Base-by-base conservation (phyloP, 2,797 vertebrate genomes). In the Onychomys leucogaster region DNA sequence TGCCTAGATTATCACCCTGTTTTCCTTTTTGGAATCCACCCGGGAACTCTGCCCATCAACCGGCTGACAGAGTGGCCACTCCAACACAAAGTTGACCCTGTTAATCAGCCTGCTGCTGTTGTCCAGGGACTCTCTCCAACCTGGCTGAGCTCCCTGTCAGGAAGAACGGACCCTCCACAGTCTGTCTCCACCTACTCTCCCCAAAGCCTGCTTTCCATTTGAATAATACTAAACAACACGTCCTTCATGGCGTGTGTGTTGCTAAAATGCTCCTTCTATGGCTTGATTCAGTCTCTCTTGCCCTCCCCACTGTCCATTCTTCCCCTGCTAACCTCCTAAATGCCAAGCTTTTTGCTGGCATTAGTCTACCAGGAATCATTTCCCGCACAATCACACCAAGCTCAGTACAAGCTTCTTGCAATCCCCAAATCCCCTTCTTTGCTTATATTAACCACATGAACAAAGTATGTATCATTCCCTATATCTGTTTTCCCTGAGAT, bases 401-500 rank as follows among this genome's bases (percentile, higher is more conserved):
- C 10, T 75, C 41, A 13, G 12, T 21, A 55, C n/a, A n/a, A n/a
- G n/a, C 13, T 78, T 37, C n/a, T 21, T 23, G 13, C 34, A 1
- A 46, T 67, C 78, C 59, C 49, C n/a, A 5, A 29, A 41, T 84
- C 78, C 80, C 55, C 4, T 76, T 43, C 43, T 86, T 89, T 29
- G 3, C 49, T 86, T 83, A 37, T 32, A 61, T 84, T 91, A 96
- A 69, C 67, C 4, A 11, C 25, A 7, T 1, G 34, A 82, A 49
- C 49, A 63, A 32, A 52, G n/a, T 43, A 41, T 27, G 0, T n/a
- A 32, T 65, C 63, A 34, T 92, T 89, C 34, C 46, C 34, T 41
- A 8, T 93, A 65, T 76, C 69, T 83, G 34, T 83, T 91, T 86
- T 89, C 43, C 55, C 78, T 49, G 84, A 87, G 41, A 87, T 89